Conservation (phyloP, 2,113 vertebrate species). For the Mus pahari region DNA sequence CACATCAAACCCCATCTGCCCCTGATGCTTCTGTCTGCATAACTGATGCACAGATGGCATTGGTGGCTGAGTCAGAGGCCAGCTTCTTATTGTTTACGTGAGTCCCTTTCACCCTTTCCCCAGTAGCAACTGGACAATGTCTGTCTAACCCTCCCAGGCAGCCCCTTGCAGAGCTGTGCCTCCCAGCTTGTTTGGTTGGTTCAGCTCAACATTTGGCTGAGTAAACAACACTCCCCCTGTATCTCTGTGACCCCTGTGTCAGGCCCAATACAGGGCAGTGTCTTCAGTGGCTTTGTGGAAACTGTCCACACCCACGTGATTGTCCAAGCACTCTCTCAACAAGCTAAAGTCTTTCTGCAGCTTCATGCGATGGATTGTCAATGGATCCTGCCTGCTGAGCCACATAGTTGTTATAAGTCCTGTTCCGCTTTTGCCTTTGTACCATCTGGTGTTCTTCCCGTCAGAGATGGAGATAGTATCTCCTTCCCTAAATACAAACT, state of each 20-base stretch:
- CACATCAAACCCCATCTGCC: slow-evolving; percentile 88
- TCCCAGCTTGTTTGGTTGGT: slow-evolving; percentile 98
- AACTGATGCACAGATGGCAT: slow-evolving; percentile 93
- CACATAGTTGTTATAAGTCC: slow-evolving; percentile 81
- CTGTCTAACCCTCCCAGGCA: slow-evolving; percentile 95
- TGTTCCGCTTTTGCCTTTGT: neutral
- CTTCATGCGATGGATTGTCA: slow-evolving; percentile 97
- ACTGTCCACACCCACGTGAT: slow-evolving; percentile 95
- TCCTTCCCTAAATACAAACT: neutral
- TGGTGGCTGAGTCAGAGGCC: slow-evolving; percentile 96
- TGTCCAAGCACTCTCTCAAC: slow-evolving; percentile 97
- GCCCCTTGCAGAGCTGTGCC: slow-evolving; percentile 96
- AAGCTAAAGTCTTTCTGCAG: slow-evolving; percentile 97
- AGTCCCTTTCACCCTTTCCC: slow-evolving; percentile 91
- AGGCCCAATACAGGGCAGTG: slow-evolving; percentile 97
- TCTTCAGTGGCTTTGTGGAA: slow-evolving; percentile 96
- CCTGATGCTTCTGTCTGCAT: slow-evolving; percentile 95
- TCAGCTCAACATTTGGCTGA: slow-evolving; percentile 93
- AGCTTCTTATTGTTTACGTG: slow-evolving; percentile 97
- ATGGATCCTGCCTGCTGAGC: slow-evolving; percentile 96
- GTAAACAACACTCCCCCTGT: slow-evolving; percentile 93
- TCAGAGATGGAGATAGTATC: neutral
- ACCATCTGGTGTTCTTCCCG: neutral
- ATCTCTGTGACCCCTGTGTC: slow-evolving; percentile 97
- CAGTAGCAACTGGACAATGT: slow-evolving; percentile 97